phyloP scores from a whole-genome alignment of 1,140 invertebrate species.

The Dinoponera quadriceps region DNA sequence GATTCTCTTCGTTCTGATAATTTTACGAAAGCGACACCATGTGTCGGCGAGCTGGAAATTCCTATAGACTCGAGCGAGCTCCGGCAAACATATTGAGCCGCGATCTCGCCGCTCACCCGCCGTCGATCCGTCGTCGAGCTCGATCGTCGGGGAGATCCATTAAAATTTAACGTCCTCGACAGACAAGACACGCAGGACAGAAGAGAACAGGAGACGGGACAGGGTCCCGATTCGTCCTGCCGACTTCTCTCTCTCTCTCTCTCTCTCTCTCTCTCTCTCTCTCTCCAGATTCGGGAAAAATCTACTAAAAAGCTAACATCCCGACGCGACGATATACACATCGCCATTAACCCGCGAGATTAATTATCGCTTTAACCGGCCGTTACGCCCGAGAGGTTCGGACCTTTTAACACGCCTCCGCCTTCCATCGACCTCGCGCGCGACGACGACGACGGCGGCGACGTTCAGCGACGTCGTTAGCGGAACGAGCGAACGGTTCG shows the following conservation, averaged over 20 bases:
- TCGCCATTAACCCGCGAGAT: constrained; percentile 54
- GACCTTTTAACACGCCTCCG: constrained; percentile 50
- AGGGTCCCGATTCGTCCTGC: neutral
- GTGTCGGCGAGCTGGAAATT: neutral
- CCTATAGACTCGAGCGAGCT: neutral
- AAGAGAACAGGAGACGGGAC: too few species aligned
- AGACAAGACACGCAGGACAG: neutral
- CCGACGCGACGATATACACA: constrained; percentile 32
- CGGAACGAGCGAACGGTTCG: constrained; percentile 27
- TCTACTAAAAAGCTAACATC: constrained; percentile 21
- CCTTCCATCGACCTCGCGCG: constrained; percentile 29
- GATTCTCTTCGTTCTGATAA: too few species aligned
- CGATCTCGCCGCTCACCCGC: neutral
- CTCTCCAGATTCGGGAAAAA: constrained; percentile 8
- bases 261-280: too few species aligned
- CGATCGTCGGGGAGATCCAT: constrained; percentile 31
- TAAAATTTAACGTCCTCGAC: constrained; percentile 49
- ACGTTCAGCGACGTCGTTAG: constrained; percentile 51
- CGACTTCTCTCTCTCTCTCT: too few species aligned
- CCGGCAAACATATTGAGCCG: neutral
- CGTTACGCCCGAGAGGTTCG: constrained; percentile 15
- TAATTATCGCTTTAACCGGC: constrained; percentile 51
- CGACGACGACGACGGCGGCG: constrained; percentile 10
- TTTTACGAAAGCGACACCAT: neutral
- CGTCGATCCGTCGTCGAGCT: neutral